Percentiles rank a stretch among this genome's conserved stretches.
Conservation (phyloP, 2,113 vertebrate species). For the Pluvianellus socialis region DNA sequence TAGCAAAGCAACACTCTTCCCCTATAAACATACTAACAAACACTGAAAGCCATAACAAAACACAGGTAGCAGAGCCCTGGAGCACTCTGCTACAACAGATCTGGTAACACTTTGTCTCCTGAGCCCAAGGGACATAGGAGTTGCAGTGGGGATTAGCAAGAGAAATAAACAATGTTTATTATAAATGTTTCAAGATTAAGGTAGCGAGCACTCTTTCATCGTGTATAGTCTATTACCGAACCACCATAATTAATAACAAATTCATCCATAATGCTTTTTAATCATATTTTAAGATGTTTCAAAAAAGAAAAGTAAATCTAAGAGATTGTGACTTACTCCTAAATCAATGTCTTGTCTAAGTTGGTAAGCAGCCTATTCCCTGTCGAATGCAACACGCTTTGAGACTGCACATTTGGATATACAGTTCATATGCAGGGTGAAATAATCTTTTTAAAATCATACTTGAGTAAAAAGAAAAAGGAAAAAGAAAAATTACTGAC, state of each 20-base stretch:
- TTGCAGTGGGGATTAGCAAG: slow-evolving; percentile 24
- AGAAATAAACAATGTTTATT: slow-evolving; percentile 58
- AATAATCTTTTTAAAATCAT: background rate
- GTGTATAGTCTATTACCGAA: background rate
- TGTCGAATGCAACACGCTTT: background rate
- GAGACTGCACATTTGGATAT: background rate
- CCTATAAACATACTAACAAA: background rate
- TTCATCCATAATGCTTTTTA: background rate
- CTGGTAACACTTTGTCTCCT: background rate
- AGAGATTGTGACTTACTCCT: background rate
- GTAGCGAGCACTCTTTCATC: background rate
- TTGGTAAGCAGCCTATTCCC: background rate
- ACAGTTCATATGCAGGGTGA: background rate
- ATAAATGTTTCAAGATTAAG: slow-evolving; percentile 45
- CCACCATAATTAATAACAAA: slow-evolving; percentile 1
- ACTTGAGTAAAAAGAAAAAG: background rate
- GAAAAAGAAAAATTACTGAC: background rate
- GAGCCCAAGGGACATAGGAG: background rate
- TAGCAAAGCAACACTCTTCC: background rate
- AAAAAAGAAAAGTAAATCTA: background rate
- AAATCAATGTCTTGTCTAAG: background rate
- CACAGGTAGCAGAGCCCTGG: background rate
- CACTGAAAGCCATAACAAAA: background rate
- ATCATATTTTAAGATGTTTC: background rate
- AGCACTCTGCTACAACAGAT: background rate